Conservation (phyloP, 1,140 invertebrate species). For the Calephelis nemesis region DNA sequence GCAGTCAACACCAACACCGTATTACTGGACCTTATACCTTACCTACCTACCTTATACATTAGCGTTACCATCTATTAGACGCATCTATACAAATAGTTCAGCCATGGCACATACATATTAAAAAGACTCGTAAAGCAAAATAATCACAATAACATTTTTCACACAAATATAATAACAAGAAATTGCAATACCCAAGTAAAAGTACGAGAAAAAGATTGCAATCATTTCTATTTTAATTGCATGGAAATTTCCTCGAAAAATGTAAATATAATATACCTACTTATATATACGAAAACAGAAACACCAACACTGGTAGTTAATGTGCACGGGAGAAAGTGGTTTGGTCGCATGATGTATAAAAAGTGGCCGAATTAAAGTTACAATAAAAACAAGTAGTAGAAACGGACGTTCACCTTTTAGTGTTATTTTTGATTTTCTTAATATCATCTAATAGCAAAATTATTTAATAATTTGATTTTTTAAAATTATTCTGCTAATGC, state of each 20-base stretch:
- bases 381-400: slow-evolving; percentile 40
- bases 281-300: slow-evolving; percentile 8
- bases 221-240: slow-evolving; percentile 1
- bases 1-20: no score
- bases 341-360: slow-evolving; percentile 35
- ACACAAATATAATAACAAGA: background rate
- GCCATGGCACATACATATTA: no score
- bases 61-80: no score
- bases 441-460: background rate
- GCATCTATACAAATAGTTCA: no score
- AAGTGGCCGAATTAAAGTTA: slow-evolving; percentile 43
- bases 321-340: slow-evolving; percentile 45
- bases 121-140: no score
- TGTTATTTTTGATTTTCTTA: background rate
- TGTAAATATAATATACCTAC: background rate
- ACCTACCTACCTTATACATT: no score
- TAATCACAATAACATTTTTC: no score
- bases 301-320: slow-evolving; percentile 21
- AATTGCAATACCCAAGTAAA: background rate
- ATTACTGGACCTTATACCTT: no score
- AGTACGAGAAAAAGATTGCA: background rate
- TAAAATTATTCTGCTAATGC: no score
- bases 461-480: no score
- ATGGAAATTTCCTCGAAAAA: slow-evolving; percentile 1
- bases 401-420: slow-evolving; percentile 40